Conservation (phyloP, 2,113 vertebrate species). For the Scophthalmus maximus region DNA sequence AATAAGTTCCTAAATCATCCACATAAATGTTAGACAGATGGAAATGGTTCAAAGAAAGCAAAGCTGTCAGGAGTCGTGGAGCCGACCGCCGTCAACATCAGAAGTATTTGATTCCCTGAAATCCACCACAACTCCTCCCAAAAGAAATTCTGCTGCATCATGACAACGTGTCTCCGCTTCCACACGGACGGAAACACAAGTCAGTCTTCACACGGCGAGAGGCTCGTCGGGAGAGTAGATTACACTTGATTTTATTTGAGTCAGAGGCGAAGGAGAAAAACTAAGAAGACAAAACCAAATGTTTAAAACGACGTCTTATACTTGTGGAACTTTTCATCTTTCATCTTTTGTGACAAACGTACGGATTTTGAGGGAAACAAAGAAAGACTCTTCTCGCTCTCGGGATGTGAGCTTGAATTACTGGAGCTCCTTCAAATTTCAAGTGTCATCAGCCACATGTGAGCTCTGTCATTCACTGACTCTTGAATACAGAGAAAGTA, state of each 20-base stretch:
- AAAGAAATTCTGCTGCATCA: background rate
- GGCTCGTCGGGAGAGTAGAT: no score
- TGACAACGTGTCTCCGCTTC: background rate
- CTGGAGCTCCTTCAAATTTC: slow-evolving; percentile 12
- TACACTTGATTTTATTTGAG: background rate
- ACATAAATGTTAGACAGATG: no score
- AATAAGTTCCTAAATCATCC: no score
- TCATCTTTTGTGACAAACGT: slow-evolving; percentile 1
- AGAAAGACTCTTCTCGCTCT: background rate
- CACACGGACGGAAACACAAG: background rate
- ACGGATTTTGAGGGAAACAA: background rate
- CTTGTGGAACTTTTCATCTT: background rate
- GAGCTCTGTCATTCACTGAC: slow-evolving; percentile 13
- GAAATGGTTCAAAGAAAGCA: background rate
- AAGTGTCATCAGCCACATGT: slow-evolving; percentile 31
- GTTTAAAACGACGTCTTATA: background rate
- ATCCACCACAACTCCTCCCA: background rate
- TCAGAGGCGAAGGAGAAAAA: background rate
- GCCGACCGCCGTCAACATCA: background rate
- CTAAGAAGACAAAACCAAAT: background rate
- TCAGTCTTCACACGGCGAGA: no score
- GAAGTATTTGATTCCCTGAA: background rate
- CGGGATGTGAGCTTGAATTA: slow-evolving; percentile 3
- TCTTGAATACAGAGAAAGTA: slow-evolving; percentile 24
- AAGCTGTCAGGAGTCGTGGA: background rate